A percentile compares a stretch with the other conserved stretches of the same genome.
phyloP scores from a whole-genome alignment of 2,113 vertebrate genomes.

The Oncorhynchus masou region DNA sequence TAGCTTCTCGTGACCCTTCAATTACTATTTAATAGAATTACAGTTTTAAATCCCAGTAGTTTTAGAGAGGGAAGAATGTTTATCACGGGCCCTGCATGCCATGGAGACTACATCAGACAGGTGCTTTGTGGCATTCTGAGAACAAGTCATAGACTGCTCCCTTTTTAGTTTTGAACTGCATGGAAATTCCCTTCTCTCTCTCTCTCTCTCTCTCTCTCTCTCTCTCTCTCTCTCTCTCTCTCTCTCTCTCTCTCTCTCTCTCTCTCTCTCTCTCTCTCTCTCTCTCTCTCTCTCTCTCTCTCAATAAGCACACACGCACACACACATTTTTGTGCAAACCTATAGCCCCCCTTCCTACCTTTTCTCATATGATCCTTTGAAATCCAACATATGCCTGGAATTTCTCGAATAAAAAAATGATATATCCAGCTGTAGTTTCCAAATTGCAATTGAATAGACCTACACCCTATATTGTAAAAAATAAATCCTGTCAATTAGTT shows the following conservation, averaged over 20 bases:
- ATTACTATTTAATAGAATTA: slow-evolving; percentile 84
- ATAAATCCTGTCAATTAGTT: background rate
- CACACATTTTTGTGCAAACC: background rate
- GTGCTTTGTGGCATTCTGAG: slow-evolving; percentile 30
- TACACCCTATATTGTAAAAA: background rate
- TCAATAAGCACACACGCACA: background rate
- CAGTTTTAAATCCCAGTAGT: slow-evolving; percentile 80
- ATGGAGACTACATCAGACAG: slow-evolving; percentile 48
- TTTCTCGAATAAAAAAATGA: background rate
- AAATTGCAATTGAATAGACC: background rate
- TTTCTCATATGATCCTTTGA: no score
- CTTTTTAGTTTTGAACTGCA: slow-evolving; percentile 4
- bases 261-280: background rate
- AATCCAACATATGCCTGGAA: no score
- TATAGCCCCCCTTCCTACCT: background rate
- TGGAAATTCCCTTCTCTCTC: background rate
- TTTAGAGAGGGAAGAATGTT: slow-evolving; percentile 67
- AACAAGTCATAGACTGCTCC: background rate
- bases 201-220: background rate
- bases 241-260: background rate
- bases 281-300: background rate
- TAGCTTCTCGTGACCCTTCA: slow-evolving; percentile 77
- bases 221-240: background rate
- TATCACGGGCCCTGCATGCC: slow-evolving; percentile 65
- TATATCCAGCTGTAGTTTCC: background rate